Evolutionary conservation across 2,797 vertebrate species (phyloP).

Genomic region (Cynodonichthys magdalenae): DNA sequence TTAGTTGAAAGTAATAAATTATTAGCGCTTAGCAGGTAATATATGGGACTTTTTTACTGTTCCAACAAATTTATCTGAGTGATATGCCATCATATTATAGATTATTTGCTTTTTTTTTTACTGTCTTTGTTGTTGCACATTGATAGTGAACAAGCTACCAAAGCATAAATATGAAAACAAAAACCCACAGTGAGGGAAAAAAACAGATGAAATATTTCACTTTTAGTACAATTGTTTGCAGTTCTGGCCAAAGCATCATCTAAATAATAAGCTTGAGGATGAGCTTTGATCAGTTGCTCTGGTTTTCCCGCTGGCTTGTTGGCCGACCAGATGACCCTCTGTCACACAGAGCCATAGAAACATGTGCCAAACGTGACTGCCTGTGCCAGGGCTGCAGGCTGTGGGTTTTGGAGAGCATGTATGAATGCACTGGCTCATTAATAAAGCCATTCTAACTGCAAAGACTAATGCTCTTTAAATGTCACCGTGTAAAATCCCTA

Average conservation of each 20-base stretch:
- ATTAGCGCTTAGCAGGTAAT: too few species aligned
- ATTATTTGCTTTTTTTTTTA: too few species aligned
- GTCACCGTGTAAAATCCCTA: background rate
- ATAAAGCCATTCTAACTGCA: conserved; percentile 12
- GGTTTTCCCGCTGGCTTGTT: conserved; percentile 43
- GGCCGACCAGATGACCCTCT: conserved; percentile 52
- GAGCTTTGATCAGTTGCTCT: conserved; percentile 42
- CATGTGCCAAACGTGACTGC: conserved; percentile 41
- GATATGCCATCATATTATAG: conserved; percentile 1
- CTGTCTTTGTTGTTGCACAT: background rate
- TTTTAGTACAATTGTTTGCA: conserved; percentile 15
- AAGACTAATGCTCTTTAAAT: background rate
- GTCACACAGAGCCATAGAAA: conserved; percentile 22
- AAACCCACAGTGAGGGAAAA: background rate
- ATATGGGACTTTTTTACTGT: too few species aligned
- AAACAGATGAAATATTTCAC: conserved; percentile 17
- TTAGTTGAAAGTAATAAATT: background rate
- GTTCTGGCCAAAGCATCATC: conserved; percentile 34
- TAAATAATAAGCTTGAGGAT: conserved; percentile 44
- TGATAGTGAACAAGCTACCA: background rate
- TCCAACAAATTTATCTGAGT: background rate
- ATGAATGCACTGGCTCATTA: background rate
- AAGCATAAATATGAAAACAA: background rate
- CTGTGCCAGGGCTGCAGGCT: conserved; percentile 44
- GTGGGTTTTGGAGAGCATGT: conserved; percentile 2